Conservation (phyloP, 2,113 vertebrate genomes). For the Oryctolagus cuniculus region mOryCun1.1 NC_091435.1:6941001-6941500, state of each 20-base stretch:
- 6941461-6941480: not conserved
- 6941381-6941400: not conserved
- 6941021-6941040: not conserved
- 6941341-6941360: not conserved
- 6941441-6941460: not conserved
- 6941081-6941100: not conserved
- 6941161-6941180: not conserved
- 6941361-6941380: not conserved
- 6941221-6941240: constrained; percentile 39
- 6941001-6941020: not conserved
- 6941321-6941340: not conserved
- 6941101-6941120: not conserved
- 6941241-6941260: not conserved
- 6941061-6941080: not conserved
- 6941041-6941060: too few species aligned
- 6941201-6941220: not conserved
- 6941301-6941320: not conserved
- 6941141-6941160: not conserved
- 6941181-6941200: not conserved
- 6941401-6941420: accelerated
- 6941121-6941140: not conserved
- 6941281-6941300: not conserved
- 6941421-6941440: not conserved
- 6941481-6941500: not conserved
- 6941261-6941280: constrained; percentile 48